These are phyloP conservation scores for Epiblema foenella DNA, from an alignment of 2,888 invertebrate species.

Conservation along the genomic window DNA sequence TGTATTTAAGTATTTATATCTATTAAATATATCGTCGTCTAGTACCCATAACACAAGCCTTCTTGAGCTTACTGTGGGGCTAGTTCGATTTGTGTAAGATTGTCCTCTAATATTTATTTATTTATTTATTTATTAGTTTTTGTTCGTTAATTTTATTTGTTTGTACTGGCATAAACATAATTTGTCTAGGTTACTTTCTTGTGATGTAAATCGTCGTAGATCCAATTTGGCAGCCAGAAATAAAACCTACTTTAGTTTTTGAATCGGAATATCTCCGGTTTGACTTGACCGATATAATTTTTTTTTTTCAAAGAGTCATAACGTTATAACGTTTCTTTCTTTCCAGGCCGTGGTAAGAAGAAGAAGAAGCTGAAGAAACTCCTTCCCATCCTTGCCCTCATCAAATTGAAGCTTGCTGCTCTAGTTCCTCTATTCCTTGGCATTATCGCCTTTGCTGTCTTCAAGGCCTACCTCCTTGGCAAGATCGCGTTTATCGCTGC, in stretches of 20 bases:
- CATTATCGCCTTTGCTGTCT: constrained; percentile 90
- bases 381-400: constrained; percentile 89
- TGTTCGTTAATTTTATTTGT: too few species aligned
- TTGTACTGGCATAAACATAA: not conserved
- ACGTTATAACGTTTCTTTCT: constrained; percentile 9
- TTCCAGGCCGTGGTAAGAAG: constrained; percentile 90
- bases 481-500: constrained; percentile 93
- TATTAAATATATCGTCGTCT: too few species aligned
- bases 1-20: too few species aligned
- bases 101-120: too few species aligned
- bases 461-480: constrained; percentile 93
- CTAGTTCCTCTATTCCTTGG: constrained; percentile 91
- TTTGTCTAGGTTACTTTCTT: not conserved
- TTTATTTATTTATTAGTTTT: too few species aligned
- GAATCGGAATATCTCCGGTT: not conserved
- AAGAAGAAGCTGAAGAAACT: constrained; percentile 91
- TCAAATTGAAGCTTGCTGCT: constrained; percentile 91
- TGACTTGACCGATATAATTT: too few species aligned
- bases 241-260: not conserved
- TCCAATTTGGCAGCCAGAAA: not conserved
- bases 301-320: too few species aligned
- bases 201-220: too few species aligned
- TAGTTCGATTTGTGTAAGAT: too few species aligned
- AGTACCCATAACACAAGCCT: too few species aligned
- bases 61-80: too few species aligned